phyloP scores from a whole-genome alignment of 1,140 invertebrate genomes.

The Piezodorus guildinii region DNA sequence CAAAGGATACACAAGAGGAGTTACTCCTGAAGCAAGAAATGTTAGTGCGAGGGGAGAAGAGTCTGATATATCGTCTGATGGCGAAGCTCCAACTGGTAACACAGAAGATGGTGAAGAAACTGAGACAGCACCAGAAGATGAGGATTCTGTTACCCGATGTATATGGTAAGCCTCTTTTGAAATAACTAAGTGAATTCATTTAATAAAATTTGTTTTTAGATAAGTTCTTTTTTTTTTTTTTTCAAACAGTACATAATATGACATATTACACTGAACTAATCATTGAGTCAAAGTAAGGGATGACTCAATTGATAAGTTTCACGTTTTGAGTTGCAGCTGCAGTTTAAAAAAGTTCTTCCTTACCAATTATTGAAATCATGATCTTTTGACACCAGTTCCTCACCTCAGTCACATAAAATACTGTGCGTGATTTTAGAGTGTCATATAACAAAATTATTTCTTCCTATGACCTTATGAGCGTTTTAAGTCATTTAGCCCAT shows the following conservation, averaged over 20 bases:
- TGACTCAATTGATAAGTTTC: too few relatives aligned
- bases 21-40: background rate
- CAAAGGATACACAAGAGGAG: background rate
- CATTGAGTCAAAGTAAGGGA: too few relatives aligned
- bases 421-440: slow-evolving; percentile 4
- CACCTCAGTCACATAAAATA: background rate
- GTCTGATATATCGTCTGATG: slow-evolving; percentile 45
- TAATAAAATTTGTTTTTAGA: too few relatives aligned
- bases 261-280: too few relatives aligned
- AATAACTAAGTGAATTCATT: too few relatives aligned
- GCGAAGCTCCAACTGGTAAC: slow-evolving; percentile 41
- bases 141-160: slow-evolving; percentile 80
- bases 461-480: too few relatives aligned
- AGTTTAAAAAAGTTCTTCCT: too few relatives aligned
- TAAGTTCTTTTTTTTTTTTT: too few relatives aligned
- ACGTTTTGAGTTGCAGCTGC: too few relatives aligned
- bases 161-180: slow-evolving; percentile 57
- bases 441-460: slow-evolving; percentile 2
- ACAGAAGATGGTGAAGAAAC: slow-evolving; percentile 63
- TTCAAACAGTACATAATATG: too few relatives aligned
- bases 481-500: too few relatives aligned
- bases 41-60: slow-evolving; percentile 38
- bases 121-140: slow-evolving; percentile 68
- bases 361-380: too few relatives aligned
- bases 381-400: slow-evolving; percentile 7